Base-by-base conservation (phyloP, 2,113 vertebrate species). In the Trogon melanurus region DNA sequence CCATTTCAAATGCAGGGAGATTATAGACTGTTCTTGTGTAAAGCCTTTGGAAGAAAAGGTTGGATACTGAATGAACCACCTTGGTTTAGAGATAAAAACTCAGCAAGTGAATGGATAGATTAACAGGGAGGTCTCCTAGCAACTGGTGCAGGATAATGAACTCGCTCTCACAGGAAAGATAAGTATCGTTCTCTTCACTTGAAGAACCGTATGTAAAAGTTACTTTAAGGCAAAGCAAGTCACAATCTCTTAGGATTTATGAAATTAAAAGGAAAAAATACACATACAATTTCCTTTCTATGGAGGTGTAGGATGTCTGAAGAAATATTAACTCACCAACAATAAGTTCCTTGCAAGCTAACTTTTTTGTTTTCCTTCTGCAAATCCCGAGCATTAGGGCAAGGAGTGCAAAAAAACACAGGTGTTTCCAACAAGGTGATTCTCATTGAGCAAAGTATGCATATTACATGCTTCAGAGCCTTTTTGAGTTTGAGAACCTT, bases 121-220 rank as follows among this genome's bases (percentile, higher is more conserved):
- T 94, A 96, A 56, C 29, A 56, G 56, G 64, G 38, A 93, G 26
- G 85, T 96, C 67, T 94, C 94, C 90, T 95, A 94, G 95, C 85
- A 97, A 94, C 93, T 73, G 26, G 12, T 18, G 93, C 29, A 78
- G 38, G 67, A 88, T 48, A 79, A 70, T 78, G 34, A 86, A 86
- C 69, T 72, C 2, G 0, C 32, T 90, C 32, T 95, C 60, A n/a
- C 4, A 3, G 26, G 44, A 94, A 91, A n/a, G 79, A 27, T 65
- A 72, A 58, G 14, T 80, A n/a, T 62, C 51, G 79, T 80, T 79
- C 58, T 82, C 27, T 82, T 57, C 48, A 53, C 20, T 60, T 19
- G 7, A 84, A 86, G 44, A 74, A 56, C 30, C 9, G 3, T 36
- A 60, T 18, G 23, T 84, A 88, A 82, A 91, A 74, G 30, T 71